A percentile compares a stretch with the other conserved stretches of the same genome.
These are phyloP conservation scores for Caerostris extrusa DNA, from an alignment of 1,140 invertebrate species.

Conservation along the genomic window DNA sequence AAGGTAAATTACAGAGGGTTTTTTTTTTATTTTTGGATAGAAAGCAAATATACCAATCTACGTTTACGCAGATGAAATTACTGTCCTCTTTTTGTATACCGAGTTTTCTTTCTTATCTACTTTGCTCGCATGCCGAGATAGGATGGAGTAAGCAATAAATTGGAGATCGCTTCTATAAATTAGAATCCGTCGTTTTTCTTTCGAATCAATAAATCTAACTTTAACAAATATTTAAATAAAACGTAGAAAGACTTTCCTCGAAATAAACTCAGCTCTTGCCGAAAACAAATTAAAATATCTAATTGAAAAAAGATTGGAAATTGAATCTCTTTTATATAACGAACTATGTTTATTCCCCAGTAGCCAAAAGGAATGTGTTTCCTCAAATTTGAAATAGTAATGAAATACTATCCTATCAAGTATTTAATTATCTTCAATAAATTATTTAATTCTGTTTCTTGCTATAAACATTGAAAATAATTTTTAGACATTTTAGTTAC, in stretches of 20 bases:
- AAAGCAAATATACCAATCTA: neutral
- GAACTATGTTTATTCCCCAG: neutral
- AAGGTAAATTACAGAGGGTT: neutral
- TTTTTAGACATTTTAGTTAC: no score
- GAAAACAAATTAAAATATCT: constrained; percentile 8
- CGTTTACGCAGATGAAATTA: neutral
- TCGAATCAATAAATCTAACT: neutral
- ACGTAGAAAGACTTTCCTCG: neutral
- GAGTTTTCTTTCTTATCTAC: neutral
- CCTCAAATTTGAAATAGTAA: neutral
- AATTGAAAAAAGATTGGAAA: neutral
- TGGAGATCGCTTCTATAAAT: neutral
- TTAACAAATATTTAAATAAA: constrained; percentile 15
- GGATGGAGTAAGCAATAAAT: neutral
- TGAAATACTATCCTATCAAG: neutral
- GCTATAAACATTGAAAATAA: no score
- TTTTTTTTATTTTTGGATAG: neutral
- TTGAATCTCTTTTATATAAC: neutral
- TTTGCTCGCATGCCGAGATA: neutral
- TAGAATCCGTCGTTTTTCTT: neutral
- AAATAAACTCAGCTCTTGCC: neutral
- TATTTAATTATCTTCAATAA: neutral
- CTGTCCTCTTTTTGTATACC: neutral
- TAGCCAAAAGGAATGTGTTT: neutral
- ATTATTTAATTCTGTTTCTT: no score